Evolutionary conservation across 1,140 invertebrate genomes (phyloP), one percentile per base, ranked within the genome.

Genomic region (Chelonus insularis): DNA sequence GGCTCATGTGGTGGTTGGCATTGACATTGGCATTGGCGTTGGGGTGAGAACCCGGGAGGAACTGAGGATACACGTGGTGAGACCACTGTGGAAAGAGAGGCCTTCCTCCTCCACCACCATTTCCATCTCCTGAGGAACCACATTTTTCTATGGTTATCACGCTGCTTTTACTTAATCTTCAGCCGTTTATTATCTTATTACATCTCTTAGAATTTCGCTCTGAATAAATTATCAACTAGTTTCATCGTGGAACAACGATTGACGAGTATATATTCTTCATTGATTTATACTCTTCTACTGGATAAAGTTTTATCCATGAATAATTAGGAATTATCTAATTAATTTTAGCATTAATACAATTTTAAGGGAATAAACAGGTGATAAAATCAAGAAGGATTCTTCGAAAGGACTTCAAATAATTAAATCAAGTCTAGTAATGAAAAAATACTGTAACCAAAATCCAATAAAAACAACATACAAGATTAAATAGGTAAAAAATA

Each of bases 61-160:
- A 94, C 87, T 94, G 92, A 67, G 92, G 91, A 81, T 93, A 93
- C 72, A 94, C 91, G 83, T 94, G 91, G 83, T 94, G 91, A 70
- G 91, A 93, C 92, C 92, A 94, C 83, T 94, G 91, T 69, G 92
- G 91, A 80, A 94, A 94, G 75, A 93, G 85, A 71, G 92, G 92
- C 76, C 91, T 86, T 64, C 80, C 80, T 77, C 78, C 79, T 80
- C 79, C 79, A 76, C 79, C 79, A 76, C 75, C 74, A 75, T 75
- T 81, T 59, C 77, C 78, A 74, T 81, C 80, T 74, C 73, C 80
- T 80, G 76, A 72, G 77, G 72, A 82, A 80, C 71, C 72, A 80
- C 70, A 76, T 78, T 78, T 71, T 72, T 72, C 69, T 73, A 51
- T 50, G 29, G 18, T 75, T 70, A 73, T 67, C 67, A 67, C 58